Conservation (phyloP, 2,888 invertebrate species). For the Crioceris asparagi region DNA sequence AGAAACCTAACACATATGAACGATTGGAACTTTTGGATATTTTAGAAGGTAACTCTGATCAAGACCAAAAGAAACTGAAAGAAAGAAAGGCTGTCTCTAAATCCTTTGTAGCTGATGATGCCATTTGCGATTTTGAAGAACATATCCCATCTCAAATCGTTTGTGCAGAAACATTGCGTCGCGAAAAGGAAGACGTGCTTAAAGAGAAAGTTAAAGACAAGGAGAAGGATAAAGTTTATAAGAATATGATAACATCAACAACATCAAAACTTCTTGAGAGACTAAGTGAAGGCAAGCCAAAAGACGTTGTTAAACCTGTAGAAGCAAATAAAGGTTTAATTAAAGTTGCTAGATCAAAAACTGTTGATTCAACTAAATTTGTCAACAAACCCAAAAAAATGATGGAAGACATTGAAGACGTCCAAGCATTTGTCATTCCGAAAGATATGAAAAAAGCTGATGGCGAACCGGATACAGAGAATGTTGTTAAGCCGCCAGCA, state of each 20-base stretch:
- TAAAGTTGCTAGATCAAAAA: constrained; percentile 23
- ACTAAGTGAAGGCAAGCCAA: constrained; percentile 26
- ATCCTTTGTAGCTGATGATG: constrained; percentile 9
- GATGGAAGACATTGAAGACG: constrained; percentile 32
- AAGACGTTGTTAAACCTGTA: constrained; percentile 5
- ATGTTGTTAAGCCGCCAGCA: constrained; percentile 10
- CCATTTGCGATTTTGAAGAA: constrained; percentile 27
- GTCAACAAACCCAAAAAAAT: constrained; percentile 8
- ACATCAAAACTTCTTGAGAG: constrained; percentile 46
- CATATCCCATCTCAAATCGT: constrained; percentile 28
- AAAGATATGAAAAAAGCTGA: constrained; percentile 22
- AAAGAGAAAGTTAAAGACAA: constrained; percentile 28
- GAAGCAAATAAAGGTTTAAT: constrained; percentile 30
- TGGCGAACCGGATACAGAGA: constrained; percentile 7
- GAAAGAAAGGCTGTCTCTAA: constrained; percentile 9
- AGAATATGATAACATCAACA: constrained; percentile 29
- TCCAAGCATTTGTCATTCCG: constrained; percentile 35
- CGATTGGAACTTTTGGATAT: constrained; percentile 22
- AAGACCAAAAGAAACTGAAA: constrained; percentile 11
- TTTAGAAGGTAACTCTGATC: constrained; percentile 21
- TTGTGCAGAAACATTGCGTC: constrained; percentile 16
- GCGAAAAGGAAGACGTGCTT: constrained; percentile 8
- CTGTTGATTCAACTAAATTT: constrained; percentile 1
- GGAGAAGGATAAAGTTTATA: constrained; percentile 21
- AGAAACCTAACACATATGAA: constrained; percentile 17